phyloP scores from a whole-genome alignment of 1,140 invertebrate species.

The Aphaenogaster ashmeadi region DNA sequence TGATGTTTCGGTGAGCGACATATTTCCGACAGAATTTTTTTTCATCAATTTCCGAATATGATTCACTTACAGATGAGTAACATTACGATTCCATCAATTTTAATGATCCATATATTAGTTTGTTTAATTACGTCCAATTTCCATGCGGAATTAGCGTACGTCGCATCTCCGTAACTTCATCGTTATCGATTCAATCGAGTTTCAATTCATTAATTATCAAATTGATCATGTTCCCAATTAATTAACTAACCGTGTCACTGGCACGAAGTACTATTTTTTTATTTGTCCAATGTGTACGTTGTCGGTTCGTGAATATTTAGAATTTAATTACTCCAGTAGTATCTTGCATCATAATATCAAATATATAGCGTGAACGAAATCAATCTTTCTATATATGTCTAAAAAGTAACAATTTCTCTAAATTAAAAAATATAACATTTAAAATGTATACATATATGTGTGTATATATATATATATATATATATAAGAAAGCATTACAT shows the following conservation, averaged over 20 bases:
- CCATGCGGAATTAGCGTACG: constrained; percentile 27
- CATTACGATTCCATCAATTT: constrained; percentile 22
- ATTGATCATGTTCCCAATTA: constrained; percentile 61
- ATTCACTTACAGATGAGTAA: constrained; percentile 6
- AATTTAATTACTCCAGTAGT: constrained; percentile 21
- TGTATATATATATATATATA: background rate
- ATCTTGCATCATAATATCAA: background rate
- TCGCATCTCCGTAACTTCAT: constrained; percentile 43
- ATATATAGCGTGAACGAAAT: background rate
- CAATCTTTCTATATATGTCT: background rate
- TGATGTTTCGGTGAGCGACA: background rate
- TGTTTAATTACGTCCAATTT: constrained; percentile 55
- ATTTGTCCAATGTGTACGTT: background rate
- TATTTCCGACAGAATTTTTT: background rate
- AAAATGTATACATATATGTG: background rate
- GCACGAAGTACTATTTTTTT: constrained; percentile 24
- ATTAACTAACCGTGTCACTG: constrained; percentile 35
- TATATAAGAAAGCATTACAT: background rate
- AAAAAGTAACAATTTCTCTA: background rate
- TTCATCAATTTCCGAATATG: background rate
- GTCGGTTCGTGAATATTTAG: constrained; percentile 10
- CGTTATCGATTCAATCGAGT: constrained; percentile 48
- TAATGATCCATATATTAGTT: constrained; percentile 49
- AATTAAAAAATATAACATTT: background rate
- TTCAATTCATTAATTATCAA: constrained; percentile 60